phyloP scores from a whole-genome alignment of 2,113 vertebrate genomes.

The Panurus biarmicus region DNA sequence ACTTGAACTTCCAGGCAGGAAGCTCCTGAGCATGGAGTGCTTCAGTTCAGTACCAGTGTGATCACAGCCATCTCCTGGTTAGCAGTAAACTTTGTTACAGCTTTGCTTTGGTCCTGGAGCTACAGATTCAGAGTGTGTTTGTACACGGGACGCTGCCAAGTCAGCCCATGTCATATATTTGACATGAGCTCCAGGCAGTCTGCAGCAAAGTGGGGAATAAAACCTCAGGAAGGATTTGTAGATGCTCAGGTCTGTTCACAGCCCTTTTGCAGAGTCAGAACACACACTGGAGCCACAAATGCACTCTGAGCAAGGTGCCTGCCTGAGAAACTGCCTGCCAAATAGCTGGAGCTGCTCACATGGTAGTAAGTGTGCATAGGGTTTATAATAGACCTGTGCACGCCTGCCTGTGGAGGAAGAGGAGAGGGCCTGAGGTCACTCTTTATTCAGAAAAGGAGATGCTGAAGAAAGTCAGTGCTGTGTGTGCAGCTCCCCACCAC shows the following conservation, averaged over 20 bases:
- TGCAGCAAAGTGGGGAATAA: background rate
- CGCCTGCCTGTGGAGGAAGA: background rate
- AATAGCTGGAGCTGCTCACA: background rate
- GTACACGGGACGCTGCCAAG: background rate
- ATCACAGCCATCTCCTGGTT: background rate
- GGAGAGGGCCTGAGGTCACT: background rate
- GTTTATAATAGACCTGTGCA: background rate
- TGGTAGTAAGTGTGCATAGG: background rate
- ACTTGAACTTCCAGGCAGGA: background rate
- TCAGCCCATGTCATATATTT: background rate
- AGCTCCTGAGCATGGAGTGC: background rate
- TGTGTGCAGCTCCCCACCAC: background rate
- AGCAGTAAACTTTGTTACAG: background rate
- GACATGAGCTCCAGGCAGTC: rapidly evolving
- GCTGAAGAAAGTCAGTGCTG: background rate
- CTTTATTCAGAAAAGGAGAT: background rate
- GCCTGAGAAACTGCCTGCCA: background rate
- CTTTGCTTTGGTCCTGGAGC: background rate
- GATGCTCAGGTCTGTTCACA: background rate
- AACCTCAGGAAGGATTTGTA: background rate
- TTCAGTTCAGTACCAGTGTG: background rate
- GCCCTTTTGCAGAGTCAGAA: background rate
- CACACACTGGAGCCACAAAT: background rate
- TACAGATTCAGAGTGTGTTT: background rate
- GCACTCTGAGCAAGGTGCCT: background rate